Conservation (phyloP, 2,888 invertebrate genomes). For the Aleiodes alternator region DNA sequence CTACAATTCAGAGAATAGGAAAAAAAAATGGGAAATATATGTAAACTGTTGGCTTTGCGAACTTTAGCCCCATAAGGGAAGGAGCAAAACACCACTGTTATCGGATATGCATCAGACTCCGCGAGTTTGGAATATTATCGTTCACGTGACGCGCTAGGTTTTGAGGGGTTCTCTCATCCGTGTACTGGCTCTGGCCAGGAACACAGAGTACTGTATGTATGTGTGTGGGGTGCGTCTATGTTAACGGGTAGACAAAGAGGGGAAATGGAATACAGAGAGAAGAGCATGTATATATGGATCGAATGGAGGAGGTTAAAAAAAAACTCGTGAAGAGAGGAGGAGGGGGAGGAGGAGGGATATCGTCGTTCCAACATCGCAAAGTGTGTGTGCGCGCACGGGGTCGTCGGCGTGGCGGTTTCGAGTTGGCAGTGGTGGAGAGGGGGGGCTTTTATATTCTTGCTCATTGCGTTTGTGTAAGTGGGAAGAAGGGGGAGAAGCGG, state of each 20-base stretch:
- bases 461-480: conserved; percentile 51
- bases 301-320: neutral
- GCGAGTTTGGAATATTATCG: conserved; percentile 43
- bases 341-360: conserved; percentile 37
- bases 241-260: conserved; percentile 42
- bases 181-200: conserved; percentile 29
- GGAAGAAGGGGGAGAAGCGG: conserved; percentile 62
- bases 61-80: neutral
- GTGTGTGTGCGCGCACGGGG: conserved; percentile 62
- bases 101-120: conserved; percentile 37
- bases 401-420: conserved; percentile 51
- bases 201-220: conserved; percentile 9
- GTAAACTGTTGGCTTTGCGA: neutral
- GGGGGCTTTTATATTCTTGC: conserved; percentile 33
- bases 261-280: conserved; percentile 31
- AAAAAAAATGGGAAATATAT: conserved; percentile 4
- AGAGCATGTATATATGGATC: conserved; percentile 19
- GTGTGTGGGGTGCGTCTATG: conserved; percentile 29
- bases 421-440: conserved; percentile 32
- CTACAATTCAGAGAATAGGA: neutral
- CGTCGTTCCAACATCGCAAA: conserved; percentile 57
- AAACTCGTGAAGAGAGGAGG: conserved; percentile 23
- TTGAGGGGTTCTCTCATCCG: neutral
- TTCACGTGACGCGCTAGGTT: conserved; percentile 35
- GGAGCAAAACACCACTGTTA: conserved; percentile 6